phyloP scores from a whole-genome alignment of 2,888 invertebrate species.

The Drosophila macrospina region DNA sequence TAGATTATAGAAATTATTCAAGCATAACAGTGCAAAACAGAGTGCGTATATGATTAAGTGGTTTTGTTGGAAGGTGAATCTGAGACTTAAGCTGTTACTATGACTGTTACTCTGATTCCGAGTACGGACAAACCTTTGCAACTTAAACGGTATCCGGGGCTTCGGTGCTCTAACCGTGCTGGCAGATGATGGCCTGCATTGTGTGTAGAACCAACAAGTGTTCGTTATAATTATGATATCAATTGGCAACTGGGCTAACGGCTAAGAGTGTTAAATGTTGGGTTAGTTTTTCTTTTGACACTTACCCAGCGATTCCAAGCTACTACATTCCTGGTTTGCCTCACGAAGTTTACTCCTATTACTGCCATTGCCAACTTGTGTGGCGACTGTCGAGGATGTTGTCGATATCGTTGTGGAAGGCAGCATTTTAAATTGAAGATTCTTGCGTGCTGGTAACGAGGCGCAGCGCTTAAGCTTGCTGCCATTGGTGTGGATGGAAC shows the following conservation, averaged over 20 bases:
- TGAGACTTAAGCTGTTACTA: slow-evolving; percentile 3
- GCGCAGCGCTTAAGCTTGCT: slow-evolving; percentile 87
- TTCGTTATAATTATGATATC: slow-evolving; percentile 28
- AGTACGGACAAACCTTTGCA: slow-evolving; percentile 71
- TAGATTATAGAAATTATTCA: slow-evolving; percentile 3
- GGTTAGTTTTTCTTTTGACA: slow-evolving; percentile 5
- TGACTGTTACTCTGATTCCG: slow-evolving; percentile 10
- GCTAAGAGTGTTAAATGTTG: slow-evolving; percentile 16
- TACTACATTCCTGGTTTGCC: slow-evolving; percentile 80
- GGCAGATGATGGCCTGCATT: slow-evolving; percentile 60
- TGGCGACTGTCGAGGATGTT: slow-evolving; percentile 42
- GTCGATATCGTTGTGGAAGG: slow-evolving; percentile 30
- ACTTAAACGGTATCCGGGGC: slow-evolving; percentile 58
- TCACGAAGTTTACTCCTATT: slow-evolving; percentile 51
- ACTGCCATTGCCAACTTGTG: slow-evolving; percentile 28
- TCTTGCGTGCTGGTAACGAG: slow-evolving; percentile 86
- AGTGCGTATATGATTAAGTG: slow-evolving; percentile 43
- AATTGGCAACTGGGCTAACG: slow-evolving; percentile 37
- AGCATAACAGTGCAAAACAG: slow-evolving; percentile 52
- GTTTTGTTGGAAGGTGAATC: slow-evolving; percentile 5
- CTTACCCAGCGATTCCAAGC: slow-evolving; percentile 85
- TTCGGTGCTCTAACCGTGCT: slow-evolving; percentile 60
- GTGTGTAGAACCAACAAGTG: slow-evolving; percentile 57
- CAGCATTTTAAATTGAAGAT: slow-evolving; percentile 63
- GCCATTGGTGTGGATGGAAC: slow-evolving; percentile 79